Evolutionary conservation across 2,113 vertebrate genomes (phyloP).

Genomic region (Paramisgurnus dabryanus): DNA sequence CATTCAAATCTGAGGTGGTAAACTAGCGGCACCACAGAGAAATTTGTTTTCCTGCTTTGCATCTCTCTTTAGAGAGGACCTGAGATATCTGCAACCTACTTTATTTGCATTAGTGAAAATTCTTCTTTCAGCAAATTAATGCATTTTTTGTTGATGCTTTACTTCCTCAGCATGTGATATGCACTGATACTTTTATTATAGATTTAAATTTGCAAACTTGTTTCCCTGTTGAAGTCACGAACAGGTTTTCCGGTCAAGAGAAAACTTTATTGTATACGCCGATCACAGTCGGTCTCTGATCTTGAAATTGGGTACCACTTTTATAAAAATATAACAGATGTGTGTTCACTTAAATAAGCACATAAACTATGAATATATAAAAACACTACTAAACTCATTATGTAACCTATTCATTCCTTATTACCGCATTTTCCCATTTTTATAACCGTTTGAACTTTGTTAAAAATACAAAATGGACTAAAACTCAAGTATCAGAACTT

Average conservation of each 20-base stretch:
- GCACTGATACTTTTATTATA: neutral
- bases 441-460: no score
- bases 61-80: neutral
- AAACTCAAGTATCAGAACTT: no score
- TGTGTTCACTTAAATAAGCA: neutral
- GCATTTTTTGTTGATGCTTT: neutral
- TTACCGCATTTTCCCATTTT: no score
- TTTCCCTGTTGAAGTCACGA: neutral
- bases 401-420: no score
- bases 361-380: neutral
- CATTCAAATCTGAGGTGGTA: conserved; percentile 54
- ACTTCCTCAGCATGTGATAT: neutral
- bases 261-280: neutral
- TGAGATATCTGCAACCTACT: conserved; percentile 4
- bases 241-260: neutral
- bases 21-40: neutral
- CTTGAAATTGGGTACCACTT: neutral
- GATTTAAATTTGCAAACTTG: no score
- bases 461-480: no score
- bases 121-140: neutral
- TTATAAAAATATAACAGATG: neutral
- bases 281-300: neutral
- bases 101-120: conserved; percentile 28
- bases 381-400: no score
- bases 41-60: conserved; percentile 15